Evolutionary conservation across 1,140 invertebrate species (phyloP).

Genomic region (Episyrphus balteatus): DNA sequence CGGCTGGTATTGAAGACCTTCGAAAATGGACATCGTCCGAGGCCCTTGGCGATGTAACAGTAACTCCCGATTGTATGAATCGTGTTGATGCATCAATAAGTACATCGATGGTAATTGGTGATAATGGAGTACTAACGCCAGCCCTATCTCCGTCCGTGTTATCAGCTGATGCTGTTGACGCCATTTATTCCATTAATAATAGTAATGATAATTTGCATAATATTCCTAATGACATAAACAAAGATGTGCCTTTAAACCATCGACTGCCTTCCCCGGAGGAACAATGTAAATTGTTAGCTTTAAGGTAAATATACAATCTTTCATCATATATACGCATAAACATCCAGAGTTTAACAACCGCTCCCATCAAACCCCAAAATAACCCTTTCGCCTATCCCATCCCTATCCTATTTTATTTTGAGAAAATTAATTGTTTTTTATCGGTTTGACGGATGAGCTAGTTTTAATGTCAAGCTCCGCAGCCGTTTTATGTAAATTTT

Average conservation of each 20-base stretch:
- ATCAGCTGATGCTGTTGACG: slow-evolving; percentile 30
- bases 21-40: slow-evolving; percentile 75
- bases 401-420: too few relatives aligned
- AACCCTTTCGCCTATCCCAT: too few relatives aligned
- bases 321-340: not conserved
- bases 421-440: too few relatives aligned
- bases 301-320: slow-evolving; percentile 58
- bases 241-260: slow-evolving; percentile 65
- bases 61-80: slow-evolving; percentile 59
- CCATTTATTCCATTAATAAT: slow-evolving; percentile 26
- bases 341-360: too few relatives aligned
- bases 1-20: slow-evolving; percentile 64
- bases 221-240: slow-evolving; percentile 37
- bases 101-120: slow-evolving; percentile 29
- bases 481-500: too few relatives aligned
- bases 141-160: slow-evolving; percentile 35
- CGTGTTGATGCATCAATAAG: slow-evolving; percentile 33
- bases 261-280: slow-evolving; percentile 72
- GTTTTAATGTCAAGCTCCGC: too few relatives aligned
- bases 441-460: too few relatives aligned
- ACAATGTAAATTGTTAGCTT: slow-evolving; percentile 63
- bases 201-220: slow-evolving; percentile 24
- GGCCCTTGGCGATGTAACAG: slow-evolving; percentile 69
- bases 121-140: slow-evolving; percentile 29
- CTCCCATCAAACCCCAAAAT: too few relatives aligned